Base-by-base conservation (phyloP, 2,888 invertebrate species). In the Thymelicus acteon region DNA sequence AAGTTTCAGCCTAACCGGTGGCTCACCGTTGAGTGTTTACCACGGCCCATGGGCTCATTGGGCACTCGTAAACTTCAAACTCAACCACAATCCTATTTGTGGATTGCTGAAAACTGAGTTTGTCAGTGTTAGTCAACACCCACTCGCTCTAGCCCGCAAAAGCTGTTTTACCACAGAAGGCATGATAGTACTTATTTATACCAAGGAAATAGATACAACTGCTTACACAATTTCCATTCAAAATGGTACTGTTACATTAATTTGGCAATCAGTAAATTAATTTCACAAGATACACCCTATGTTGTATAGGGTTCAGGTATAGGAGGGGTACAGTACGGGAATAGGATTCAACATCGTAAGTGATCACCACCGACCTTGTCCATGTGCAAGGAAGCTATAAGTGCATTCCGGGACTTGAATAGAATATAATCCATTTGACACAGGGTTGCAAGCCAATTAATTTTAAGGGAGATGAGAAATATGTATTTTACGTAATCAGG, bases 61-160 rank as follows among this genome's bases (percentile, higher is more conserved):
- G 24, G 4, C 54, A 54, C 24, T 54, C 24, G 24, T 54, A 54
- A 54, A 54, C 54, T 54, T 54, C 54, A 24, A 54, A 54, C 54
- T 54, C 52, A n/a, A 54, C 54, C 54, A 24, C 54, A 54, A 54
- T 54, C 54, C 24, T 54, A 54, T 54, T 54, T 54, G 54, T 12
- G 54, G 24, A 54, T 24, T 54, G 24, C 54, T 24, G 24, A 54
- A 24, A 24, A 54, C 54, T 24, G 24, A 24, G 54, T 54, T 54
- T 49, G 49, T 49, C 49, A 49, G 49, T 49, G 15, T 52, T 54
- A 24, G 54, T 54, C 54, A 54, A 24, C 54, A 54, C 54, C 54
- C 54, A 24, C 10, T 54, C 3, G 52, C 52, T 52, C 24, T 12
- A 54, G 12, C 24, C 54, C 24, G 12, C 54, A 54, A 54, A 54